phyloP scores from a whole-genome alignment of 2,113 vertebrate genomes.

The Brachirus orientalis region DNA sequence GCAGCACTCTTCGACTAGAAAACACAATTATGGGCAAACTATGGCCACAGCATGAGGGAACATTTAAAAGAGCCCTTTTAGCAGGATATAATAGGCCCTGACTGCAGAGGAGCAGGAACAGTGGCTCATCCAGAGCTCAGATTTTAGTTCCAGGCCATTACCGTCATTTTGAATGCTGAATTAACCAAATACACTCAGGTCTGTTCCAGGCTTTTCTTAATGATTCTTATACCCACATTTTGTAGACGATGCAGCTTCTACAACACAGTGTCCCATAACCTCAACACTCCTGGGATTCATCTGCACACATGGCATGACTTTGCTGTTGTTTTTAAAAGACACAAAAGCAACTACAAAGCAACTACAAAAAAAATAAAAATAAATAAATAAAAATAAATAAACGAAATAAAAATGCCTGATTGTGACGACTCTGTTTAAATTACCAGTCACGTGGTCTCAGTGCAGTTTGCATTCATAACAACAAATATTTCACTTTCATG shows the following conservation, averaged over 20 bases:
- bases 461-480: too few relatives aligned
- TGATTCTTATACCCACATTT: conserved; percentile 8
- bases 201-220: conserved; percentile 28
- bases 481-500: too few relatives aligned
- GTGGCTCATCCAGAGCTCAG: conserved; percentile 34
- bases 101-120: conserved; percentile 56
- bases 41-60: conserved; percentile 59
- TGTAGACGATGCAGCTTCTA: conserved; percentile 17
- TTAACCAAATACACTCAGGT: conserved; percentile 32
- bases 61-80: conserved; percentile 63
- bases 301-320: too few relatives aligned
- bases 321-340: too few relatives aligned
- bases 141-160: conserved; percentile 64
- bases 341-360: too few relatives aligned
- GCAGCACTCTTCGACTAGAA: conserved; percentile 63
- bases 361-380: too few relatives aligned
- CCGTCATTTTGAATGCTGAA: conserved; percentile 33
- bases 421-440: too few relatives aligned
- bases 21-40: conserved; percentile 69
- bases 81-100: conserved; percentile 52
- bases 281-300: too few relatives aligned
- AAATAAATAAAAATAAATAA: too few relatives aligned
- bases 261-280: too few relatives aligned
- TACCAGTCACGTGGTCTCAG: too few relatives aligned
- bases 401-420: too few relatives aligned